These are phyloP conservation scores for Gari tellinella DNA, from an alignment of 2,888 invertebrate species.

Conservation along the genomic window DNA sequence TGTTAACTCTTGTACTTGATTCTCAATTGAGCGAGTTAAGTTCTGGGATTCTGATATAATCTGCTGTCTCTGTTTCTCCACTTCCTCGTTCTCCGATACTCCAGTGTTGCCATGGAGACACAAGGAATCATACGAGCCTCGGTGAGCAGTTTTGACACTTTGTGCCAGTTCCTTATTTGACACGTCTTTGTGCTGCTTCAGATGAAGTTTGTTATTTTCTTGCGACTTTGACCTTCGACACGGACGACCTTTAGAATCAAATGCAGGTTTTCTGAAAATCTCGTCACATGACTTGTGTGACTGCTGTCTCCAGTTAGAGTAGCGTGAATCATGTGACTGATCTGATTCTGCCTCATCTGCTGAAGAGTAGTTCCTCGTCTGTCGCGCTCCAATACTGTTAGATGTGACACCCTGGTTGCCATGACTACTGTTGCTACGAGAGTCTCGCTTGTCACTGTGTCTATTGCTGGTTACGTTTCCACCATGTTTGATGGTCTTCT, in stretches of 20 bases:
- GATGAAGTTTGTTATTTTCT: constrained; percentile 68
- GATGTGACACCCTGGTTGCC: too few species aligned
- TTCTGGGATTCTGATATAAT: constrained; percentile 57
- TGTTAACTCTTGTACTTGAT: constrained; percentile 42
- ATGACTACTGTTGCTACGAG: constrained; percentile 1
- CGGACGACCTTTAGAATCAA: constrained; percentile 59
- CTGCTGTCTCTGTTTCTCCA: constrained; percentile 44
- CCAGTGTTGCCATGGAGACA: constrained; percentile 2
- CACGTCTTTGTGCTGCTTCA: constrained; percentile 71
- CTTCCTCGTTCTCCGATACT: constrained; percentile 8
- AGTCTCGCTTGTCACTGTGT: not conserved
- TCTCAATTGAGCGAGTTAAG: constrained; percentile 42
- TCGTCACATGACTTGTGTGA: constrained; percentile 66
- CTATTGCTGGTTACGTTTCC: too few species aligned
- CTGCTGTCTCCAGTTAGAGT: constrained; percentile 58
- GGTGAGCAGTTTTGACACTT: constrained; percentile 26
- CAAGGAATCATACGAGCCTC: constrained; percentile 40
- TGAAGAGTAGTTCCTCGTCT: constrained; percentile 39
- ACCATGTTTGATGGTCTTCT: too few species aligned
- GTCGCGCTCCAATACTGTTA: too few species aligned
- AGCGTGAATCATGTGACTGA: constrained; percentile 49
- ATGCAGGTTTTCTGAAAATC: constrained; percentile 56
- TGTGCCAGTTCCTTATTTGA: constrained; percentile 72
- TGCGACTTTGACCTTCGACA: constrained; percentile 90
- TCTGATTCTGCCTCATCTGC: constrained; percentile 46